Evolutionary conservation across 2,888 invertebrate genomes (phyloP).

Genomic region (Rhogogaster chlorosoma): DNA sequence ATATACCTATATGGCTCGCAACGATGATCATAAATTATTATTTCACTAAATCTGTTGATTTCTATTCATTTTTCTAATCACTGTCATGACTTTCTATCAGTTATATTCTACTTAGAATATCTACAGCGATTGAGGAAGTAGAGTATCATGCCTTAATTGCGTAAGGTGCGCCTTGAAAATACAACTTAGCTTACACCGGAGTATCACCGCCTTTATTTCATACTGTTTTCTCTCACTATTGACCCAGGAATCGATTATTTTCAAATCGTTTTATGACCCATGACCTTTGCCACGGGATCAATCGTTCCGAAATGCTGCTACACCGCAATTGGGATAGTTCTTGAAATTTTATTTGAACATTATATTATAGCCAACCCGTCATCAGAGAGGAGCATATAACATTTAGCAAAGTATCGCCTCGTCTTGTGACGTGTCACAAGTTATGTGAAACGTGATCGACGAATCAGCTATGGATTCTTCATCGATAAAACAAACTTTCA

Average conservation of each 20-base stretch:
- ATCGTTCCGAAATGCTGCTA: neutral
- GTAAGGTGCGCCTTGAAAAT: neutral
- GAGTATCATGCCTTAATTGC: neutral
- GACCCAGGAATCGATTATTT: neutral
- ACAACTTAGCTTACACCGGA: neutral
- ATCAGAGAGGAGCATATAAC: neutral
- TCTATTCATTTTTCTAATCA: neutral
- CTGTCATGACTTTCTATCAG: neutral
- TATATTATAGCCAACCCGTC: neutral
- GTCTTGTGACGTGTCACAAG: neutral
- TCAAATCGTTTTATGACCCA: neutral
- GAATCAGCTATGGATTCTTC: neutral
- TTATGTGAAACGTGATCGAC: slow-evolving; percentile 6
- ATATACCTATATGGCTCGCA: neutral
- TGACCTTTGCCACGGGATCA: neutral
- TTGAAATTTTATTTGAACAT: neutral
- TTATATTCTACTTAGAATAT: neutral
- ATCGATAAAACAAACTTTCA: slow-evolving; percentile 44
- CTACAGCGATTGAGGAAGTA: neutral
- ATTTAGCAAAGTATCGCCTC: neutral
- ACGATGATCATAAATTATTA: neutral
- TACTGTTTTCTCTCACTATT: neutral
- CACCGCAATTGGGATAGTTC: neutral
- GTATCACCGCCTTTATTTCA: neutral
- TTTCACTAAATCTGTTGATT: neutral